Base-by-base conservation (phyloP, 2,113 vertebrate species). In the Poeciliopsis turrubarensis region DNA sequence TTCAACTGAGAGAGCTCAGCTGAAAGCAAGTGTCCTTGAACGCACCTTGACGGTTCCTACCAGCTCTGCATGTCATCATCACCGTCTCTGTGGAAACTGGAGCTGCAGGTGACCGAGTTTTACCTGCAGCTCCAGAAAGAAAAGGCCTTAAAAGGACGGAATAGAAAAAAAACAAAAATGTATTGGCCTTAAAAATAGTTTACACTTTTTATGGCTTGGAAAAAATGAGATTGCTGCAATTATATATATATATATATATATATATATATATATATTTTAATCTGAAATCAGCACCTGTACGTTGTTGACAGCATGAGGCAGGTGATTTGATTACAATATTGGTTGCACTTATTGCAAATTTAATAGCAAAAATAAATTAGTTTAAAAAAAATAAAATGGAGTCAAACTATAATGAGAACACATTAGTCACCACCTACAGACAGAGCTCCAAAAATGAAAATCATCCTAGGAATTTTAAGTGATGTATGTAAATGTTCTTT, bases 21-120 rank as follows among this genome's bases (percentile, higher is more conserved):
- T 51, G 5, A 7, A 51, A 51, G 47, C 47, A 22, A 5, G 73
- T 41, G 90, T 86, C 90, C 90, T 91, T 92, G 89, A 90, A 88
- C 29, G 65, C 79, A 80, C 39, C 37, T 67, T 78, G 69, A 75
- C 79, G 79, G 73, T 85, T 79, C 63, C 72, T 75, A 77, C 70
- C 82, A 73, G 77, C 73, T 84, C 75, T 83, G 86, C 73, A 72
- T 87, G 81, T 84, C 74, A 77, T 89, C 88, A 77, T 61, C 74
- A 72, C 72, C 81, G 65, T 70, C 81, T 87, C 85, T 64, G 68
- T 82, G 85, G 88, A 78, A 70, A 71, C 70, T 4, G 4, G 30
- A 31, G 10, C 69, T 64, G 4, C 13, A 70, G 78, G 57, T n/a
- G 1, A 47, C 63, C 62, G 51, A 70, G 37, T 75, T 67, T 60